Evolutionary conservation across 2,113 vertebrate genomes (phyloP).

Genomic region (Bufo gargarizans): DNA sequence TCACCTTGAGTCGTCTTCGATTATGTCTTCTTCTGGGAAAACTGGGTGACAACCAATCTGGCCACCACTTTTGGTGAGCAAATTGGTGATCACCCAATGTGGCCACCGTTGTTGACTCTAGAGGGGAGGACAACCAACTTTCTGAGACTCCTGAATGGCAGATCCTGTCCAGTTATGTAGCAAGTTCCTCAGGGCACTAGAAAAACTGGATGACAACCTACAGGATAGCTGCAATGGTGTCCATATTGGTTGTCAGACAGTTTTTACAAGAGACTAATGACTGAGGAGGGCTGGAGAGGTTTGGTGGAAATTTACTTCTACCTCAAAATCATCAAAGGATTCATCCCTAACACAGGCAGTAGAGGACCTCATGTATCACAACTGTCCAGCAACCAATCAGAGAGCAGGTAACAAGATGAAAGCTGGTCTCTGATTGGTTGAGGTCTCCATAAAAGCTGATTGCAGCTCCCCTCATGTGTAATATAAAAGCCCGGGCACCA

Average conservation of each 20-base stretch:
- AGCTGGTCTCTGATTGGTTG: neutral
- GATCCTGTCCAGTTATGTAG: too few relatives aligned
- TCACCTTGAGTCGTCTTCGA: neutral
- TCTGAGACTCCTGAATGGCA: neutral
- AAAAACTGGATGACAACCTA: neutral
- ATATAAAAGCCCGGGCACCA: neutral
- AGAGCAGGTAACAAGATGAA: neutral
- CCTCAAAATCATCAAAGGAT: neutral
- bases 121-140: neutral
- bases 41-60: too few relatives aligned
- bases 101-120: neutral
- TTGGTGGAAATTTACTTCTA: neutral
- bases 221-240: neutral
- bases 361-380: neutral
- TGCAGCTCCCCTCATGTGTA: neutral
- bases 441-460: neutral
- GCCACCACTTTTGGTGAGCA: too few relatives aligned
- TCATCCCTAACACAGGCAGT: neutral
- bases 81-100: neutral
- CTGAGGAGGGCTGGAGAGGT: neutral
- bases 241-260: neutral
- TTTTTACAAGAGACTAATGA: neutral
- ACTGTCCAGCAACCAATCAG: too few relatives aligned
- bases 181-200: neutral
- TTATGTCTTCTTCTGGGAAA: too few relatives aligned